Evolutionary conservation across 2,113 vertebrate genomes (phyloP), one percentile per base, ranked within the genome.

Genomic region (Pelusios castaneus): DNA sequence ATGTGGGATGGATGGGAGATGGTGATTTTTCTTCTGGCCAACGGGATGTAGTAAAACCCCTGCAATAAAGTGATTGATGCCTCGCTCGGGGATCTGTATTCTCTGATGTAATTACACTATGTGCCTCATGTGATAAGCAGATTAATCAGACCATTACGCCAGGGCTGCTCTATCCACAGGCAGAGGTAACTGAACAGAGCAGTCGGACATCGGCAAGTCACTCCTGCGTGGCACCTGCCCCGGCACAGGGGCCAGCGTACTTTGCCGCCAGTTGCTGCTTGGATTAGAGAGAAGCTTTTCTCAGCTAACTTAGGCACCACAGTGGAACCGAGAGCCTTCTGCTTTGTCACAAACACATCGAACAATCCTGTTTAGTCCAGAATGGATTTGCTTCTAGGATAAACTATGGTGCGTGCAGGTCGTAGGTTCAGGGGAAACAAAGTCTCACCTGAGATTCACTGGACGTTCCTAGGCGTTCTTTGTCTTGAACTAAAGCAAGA

Each of bases 91-190:
- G 97, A 98, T 98, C 96, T 91, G 91, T 97, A 98, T 97, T 97
- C 98, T 98, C 96, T 97, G 97, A 98, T 98, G 97, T 98, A 99
- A 99, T 99, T 98, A 98, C 98, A 98, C 98, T 98, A 97, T 98
- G 98, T 98, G 98, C 97, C 98, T 96, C 89, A 89, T 93, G 93
- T 92, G 98, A 99, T 98, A 98, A 98, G 98, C 97, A 98, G 98
- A 98, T 99, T 97, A 99, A 99, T 99, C 98, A 98, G 98, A 96
- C 97, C 98, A 98, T 98, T 98, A 98, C 95, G 90, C 97, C 94
- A 93, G 93, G 94, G 89, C 95, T 95, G 93, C 91, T 96, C 95
- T 96, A 97, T 97, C 97, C 95, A 94, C 96, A 97, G 97, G 98
- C 96, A 93, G 96, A 97, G 97, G 97, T 98, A 98, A 98, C 98